These are phyloP conservation scores for Dryomyza anilis DNA, from an alignment of 2,888 invertebrate species.

Conservation along the genomic window DNA sequence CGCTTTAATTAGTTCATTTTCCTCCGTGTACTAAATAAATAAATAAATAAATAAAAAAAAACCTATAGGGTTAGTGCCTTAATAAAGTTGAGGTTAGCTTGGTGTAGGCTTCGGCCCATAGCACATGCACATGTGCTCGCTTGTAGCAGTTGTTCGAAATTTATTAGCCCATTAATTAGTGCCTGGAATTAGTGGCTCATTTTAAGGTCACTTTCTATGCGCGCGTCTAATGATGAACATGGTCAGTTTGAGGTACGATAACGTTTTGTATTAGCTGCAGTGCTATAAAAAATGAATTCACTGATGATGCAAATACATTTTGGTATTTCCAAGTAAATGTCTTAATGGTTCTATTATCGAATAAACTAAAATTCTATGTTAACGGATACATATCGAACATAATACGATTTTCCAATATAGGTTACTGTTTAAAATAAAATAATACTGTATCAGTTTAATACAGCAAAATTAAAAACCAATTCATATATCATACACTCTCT, in stretches of 20 bases:
- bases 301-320: background rate
- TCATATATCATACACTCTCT: background rate
- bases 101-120: background rate
- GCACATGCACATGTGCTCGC: slow-evolving; percentile 7
- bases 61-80: background rate
- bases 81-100: background rate
- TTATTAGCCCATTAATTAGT: slow-evolving; percentile 21
- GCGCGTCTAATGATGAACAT: background rate
- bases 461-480: background rate
- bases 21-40: too few relatives aligned
- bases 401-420: background rate
- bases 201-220: slow-evolving; percentile 3
- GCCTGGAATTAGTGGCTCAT: slow-evolving; percentile 19
- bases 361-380: background rate
- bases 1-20: too few relatives aligned
- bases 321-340: background rate
- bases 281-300: background rate
- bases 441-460: background rate
- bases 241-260: too few relatives aligned
- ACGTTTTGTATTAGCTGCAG: background rate
- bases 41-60: too few relatives aligned
- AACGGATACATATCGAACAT: too few relatives aligned
- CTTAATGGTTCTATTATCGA: background rate
- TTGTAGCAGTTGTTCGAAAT: slow-evolving; percentile 3
- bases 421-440: background rate